These are phyloP conservation scores for Rhaphigaster nebulosa DNA, from an alignment of 2,888 invertebrate genomes.

Conservation along the genomic window DNA sequence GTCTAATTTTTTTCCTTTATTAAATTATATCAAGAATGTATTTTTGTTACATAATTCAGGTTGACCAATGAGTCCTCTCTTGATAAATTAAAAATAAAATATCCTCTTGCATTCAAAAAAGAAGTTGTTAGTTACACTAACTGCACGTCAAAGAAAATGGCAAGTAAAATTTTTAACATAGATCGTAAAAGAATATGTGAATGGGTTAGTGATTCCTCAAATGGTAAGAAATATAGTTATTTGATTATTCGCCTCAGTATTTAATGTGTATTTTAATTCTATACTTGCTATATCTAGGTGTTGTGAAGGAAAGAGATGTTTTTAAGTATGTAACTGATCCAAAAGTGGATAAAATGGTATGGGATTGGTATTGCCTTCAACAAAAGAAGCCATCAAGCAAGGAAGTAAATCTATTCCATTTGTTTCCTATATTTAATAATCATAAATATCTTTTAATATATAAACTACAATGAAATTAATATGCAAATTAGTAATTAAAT, in stretches of 20 bases:
- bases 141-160: conserved; percentile 65
- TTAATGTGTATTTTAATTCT: neutral
- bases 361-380: conserved; percentile 65
- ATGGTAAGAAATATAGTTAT: conserved; percentile 52
- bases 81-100: conserved; percentile 62
- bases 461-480: no score
- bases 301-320: conserved; percentile 55
- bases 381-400: conserved; percentile 61
- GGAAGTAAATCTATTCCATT: conserved; percentile 60
- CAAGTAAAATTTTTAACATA: conserved; percentile 66
- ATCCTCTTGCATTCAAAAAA: conserved; percentile 66
- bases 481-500: no score
- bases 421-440: neutral
- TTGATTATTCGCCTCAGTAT: conserved; percentile 32
- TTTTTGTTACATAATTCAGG: conserved; percentile 15
- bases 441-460: neutral
- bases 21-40: neutral
- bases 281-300: neutral
- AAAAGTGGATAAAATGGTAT: conserved; percentile 65
- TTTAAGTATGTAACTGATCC: conserved; percentile 63
- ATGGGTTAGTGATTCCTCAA: conserved; percentile 65
- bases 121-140: conserved; percentile 66
- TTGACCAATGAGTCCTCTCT: conserved; percentile 25
- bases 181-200: conserved; percentile 67
- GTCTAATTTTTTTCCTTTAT: neutral